Evolutionary conservation across 2,113 vertebrate species (phyloP), one percentile per base, ranked within the genome.

Genomic region (Hiodon tergisus): DNA sequence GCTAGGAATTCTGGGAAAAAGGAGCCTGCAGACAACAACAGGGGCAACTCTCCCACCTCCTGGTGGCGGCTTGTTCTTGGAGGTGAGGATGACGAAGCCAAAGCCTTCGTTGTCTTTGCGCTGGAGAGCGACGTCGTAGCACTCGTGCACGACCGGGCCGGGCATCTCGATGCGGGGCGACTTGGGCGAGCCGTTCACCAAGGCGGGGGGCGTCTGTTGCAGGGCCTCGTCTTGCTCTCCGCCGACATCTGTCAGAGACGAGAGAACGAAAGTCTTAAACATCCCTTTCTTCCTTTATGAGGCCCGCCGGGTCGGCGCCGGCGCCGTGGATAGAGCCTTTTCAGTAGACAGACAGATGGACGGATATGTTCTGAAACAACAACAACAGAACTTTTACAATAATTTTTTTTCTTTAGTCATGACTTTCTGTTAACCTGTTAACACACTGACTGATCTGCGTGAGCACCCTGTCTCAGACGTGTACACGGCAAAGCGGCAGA

Each of bases 71-170:
- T 96, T 99, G 89, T 86, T 97, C 87, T 99, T 99, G 0, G 97
- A 98, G 8, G 97, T 99, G 77, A 98, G 95, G 83, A 99, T 99
- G 81, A 99, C 96, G 0, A 98, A 99, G 47, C 97, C 97, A 67
- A 99, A 99, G 4, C 97, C 97, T 82, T 99, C 96, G 0, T 92
- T 96, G 84, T 98, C 97, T 78, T 89, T 95, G 62, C 96, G 88
- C 71, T 98, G 95, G 79, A 99, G 88, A n/a, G 91, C 84, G 62
- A 99, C 88, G 1, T 98, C 94, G 0, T 96, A 98, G 71, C 89
- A 84, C 77, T 97, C 95, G 0, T 85, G 84, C 71, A 78, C 84
- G 65, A 77, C 6, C 71, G 68, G 47, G 77, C 46, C 77, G 0
- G 83, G 78, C 9, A 76, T 73, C 6, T 95, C 93, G 0, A 17